Conservation (phyloP, 2,797 vertebrate genomes). For the Siniperca undulata region DNA sequence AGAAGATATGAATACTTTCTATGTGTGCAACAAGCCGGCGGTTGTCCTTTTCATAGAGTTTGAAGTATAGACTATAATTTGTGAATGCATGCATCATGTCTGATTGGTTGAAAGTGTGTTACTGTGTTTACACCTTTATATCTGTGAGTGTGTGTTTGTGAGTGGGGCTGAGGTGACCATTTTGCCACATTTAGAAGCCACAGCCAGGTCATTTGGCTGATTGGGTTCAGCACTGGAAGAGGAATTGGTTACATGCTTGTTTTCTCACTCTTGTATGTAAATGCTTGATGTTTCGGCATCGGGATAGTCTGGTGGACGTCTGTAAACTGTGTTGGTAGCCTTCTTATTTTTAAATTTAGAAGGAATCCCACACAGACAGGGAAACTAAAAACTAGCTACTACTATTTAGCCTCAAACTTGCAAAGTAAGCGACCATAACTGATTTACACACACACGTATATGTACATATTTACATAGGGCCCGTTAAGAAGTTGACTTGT, state of each 20-base stretch:
- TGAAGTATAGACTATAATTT: constrained; percentile 61
- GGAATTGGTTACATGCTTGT: constrained; percentile 37
- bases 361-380: constrained; percentile 11
- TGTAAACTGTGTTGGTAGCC: background rate
- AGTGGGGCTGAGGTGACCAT: constrained; percentile 17
- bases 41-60: constrained; percentile 60
- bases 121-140: constrained; percentile 25
- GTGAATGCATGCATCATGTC: constrained; percentile 29
- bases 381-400: background rate
- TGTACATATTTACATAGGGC: constrained; percentile 1
- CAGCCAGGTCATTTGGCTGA: constrained; percentile 30
- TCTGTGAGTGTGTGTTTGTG: constrained; percentile 21
- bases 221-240: constrained; percentile 13
- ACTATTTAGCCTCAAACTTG: background rate
- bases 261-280: constrained; percentile 33
- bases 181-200: constrained; percentile 35
- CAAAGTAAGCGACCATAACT: background rate
- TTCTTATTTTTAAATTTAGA: constrained; percentile 34
- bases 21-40: constrained; percentile 66
- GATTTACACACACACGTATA: background rate
- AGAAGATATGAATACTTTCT: constrained; percentile 73
- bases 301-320: background rate
- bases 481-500: constrained; percentile 2
- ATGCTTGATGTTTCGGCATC: constrained; percentile 23
- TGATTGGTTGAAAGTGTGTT: constrained; percentile 42